Evolutionary conservation across 2,888 invertebrate genomes (phyloP), one percentile per base, ranked within the genome.

Genomic region (Gandaritis pyraliata): DNA sequence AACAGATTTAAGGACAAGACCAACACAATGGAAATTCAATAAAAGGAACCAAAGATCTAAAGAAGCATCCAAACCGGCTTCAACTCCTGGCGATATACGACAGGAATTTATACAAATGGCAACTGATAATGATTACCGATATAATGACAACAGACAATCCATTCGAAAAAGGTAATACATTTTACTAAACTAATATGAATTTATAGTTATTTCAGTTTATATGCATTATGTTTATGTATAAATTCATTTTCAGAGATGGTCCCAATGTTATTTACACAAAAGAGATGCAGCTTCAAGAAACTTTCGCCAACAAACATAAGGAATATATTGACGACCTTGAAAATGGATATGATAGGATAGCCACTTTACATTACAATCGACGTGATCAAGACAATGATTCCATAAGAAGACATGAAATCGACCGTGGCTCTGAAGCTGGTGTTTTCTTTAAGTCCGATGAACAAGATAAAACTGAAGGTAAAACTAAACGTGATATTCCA

Each of bases 11-110:
- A 93, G 94, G 85, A 94, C 94, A 73, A 94, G 94, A 80, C 94
- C 95, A 71, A 94, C 94, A 57, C 94, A 95, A 75, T 95, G 95
- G 95, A 95, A 95, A 77, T 95, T 95, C 82, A 95, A 95, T 84
- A 94, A 95, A 71, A 93, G 95, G 72, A 94, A 94, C 72, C 89
- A 88, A 71, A 86, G 85, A 76, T 90, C 89, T 51, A 92, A 90
- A 78, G 93, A 93, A 67, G 91, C 87, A 68, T 85, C 91, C 56
- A 91, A 92, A 75, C 88, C 92, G 41, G 86, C 90, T 62, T 92
- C 92, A 48, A 90, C 90, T 47, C 91, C 91, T 8, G 80, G 88
- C 43, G 88, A 91, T 71, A 82, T 90, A 55, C 82, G 84, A 77
- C 88, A 93, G 76, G 92, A 93, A 73, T 92, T 90, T 72, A 85